phyloP scores from a whole-genome alignment of 2,113 vertebrate species.

The Saguinus imperator region DNA sequence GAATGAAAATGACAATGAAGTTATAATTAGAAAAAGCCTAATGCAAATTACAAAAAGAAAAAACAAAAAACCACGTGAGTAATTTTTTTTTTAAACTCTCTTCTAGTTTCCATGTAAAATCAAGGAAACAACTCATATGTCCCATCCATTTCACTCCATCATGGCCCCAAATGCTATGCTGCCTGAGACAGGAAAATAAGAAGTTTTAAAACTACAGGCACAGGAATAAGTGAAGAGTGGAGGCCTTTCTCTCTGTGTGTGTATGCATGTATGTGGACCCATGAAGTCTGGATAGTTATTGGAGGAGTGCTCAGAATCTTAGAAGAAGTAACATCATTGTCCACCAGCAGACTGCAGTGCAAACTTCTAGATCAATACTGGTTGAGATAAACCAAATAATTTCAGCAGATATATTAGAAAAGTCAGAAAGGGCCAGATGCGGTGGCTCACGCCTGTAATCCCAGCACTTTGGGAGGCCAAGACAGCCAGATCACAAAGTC shows the following conservation, averaged over 20 bases:
- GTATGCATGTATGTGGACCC: accelerated
- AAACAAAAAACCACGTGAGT: background rate
- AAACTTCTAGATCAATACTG: background rate
- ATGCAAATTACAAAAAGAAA: background rate
- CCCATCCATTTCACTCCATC: no score
- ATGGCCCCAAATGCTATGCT: background rate
- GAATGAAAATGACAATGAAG: background rate
- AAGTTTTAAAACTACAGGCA: background rate
- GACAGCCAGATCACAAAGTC: no score
- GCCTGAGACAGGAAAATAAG: background rate
- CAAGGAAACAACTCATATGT: background rate
- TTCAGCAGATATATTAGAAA: background rate
- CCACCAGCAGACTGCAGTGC: background rate
- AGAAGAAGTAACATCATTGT: background rate
- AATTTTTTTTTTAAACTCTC: background rate
- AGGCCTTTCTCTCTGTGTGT: background rate
- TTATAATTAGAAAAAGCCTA: background rate
- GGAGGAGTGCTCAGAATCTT: background rate
- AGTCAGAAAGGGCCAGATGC: background rate
- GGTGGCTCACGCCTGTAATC: no score
- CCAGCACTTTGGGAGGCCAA: no score
- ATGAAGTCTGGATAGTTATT: background rate
- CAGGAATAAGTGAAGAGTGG: background rate
- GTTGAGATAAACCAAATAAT: background rate
- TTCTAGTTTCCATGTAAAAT: background rate